These are phyloP conservation scores for Aegotheles bennettii DNA, from an alignment of 2,113 vertebrate genomes.

Conservation along the genomic window DNA sequence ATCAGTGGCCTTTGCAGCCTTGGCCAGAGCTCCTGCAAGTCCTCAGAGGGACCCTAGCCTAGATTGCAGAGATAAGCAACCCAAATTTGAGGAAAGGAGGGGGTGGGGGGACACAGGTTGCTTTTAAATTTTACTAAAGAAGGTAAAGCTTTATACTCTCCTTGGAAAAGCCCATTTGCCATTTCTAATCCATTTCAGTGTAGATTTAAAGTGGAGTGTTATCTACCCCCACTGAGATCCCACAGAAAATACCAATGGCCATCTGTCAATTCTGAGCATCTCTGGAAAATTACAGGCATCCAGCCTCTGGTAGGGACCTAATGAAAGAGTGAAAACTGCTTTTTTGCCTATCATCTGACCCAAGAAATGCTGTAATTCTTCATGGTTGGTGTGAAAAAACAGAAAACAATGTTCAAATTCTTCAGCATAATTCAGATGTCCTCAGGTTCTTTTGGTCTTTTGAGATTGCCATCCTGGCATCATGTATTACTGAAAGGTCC, in stretches of 20 bases:
- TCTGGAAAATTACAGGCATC: not conserved
- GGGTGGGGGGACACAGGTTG: fast-evolving
- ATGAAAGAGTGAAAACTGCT: not conserved
- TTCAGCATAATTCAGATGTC: not conserved
- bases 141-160: not conserved
- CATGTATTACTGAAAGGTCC: not conserved
- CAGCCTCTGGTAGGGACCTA: not conserved
- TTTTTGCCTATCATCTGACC: not conserved
- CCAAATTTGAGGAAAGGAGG: not conserved
- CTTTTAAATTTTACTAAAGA: not conserved
- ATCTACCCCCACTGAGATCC: not conserved
- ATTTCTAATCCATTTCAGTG: not conserved
- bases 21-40: not conserved
- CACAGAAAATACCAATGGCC: not conserved
- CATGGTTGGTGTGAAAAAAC: not conserved
- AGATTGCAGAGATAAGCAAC: not conserved
- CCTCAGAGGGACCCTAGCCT: not conserved
- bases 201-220: not conserved
- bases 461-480: not conserved
- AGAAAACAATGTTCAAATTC: not conserved
- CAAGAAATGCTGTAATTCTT: not conserved
- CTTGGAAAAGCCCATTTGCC: not conserved
- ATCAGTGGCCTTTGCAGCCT: not conserved
- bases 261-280: not conserved
- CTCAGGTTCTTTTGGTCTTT: not conserved